Percentiles rank a stretch among this genome's conserved stretches.
phyloP scores from a whole-genome alignment of 1,140 invertebrate species.

The Drosophila kurseongensis region DNA sequence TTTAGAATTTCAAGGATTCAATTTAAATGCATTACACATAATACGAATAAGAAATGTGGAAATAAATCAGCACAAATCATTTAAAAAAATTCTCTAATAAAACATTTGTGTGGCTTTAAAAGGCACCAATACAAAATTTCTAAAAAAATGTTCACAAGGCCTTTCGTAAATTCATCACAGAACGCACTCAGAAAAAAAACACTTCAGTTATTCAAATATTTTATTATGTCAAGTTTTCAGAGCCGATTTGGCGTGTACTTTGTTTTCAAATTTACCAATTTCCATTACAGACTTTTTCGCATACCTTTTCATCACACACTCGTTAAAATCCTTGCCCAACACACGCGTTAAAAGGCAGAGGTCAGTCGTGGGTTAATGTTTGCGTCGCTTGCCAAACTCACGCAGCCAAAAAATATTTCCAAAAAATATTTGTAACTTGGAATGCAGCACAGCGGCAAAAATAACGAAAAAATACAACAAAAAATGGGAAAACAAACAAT shows the following conservation, averaged over 20 bases:
- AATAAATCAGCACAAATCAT: too few relatives aligned
- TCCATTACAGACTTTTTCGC: conserved; percentile 27
- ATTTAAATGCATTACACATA: too few relatives aligned
- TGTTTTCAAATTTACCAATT: conserved; percentile 19
- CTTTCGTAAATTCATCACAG: neutral
- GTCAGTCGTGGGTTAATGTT: conserved; percentile 33
- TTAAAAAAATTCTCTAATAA: too few relatives aligned
- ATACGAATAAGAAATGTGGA: too few relatives aligned
- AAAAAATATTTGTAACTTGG: conserved; percentile 25
- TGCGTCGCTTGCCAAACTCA: conserved; percentile 34
- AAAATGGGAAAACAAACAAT: conserved; percentile 32
- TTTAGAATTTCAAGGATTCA: too few relatives aligned
- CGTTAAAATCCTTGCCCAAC: conserved; percentile 46
- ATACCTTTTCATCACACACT: conserved; percentile 35
- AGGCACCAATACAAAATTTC: neutral
- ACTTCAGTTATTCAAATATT: neutral
- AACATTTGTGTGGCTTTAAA: too few relatives aligned
- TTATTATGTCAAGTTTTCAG: neutral
- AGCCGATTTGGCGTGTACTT: neutral
- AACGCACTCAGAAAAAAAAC: neutral
- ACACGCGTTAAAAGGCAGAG: conserved; percentile 26
- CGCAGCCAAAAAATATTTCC: conserved; percentile 22
- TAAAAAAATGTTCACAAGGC: neutral
- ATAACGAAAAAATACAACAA: neutral
- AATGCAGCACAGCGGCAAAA: conserved; percentile 24